Evolutionary conservation across 2,888 invertebrate genomes (phyloP), one percentile per base, ranked within the genome.

Genomic region (Clepsis dumicolana): DNA sequence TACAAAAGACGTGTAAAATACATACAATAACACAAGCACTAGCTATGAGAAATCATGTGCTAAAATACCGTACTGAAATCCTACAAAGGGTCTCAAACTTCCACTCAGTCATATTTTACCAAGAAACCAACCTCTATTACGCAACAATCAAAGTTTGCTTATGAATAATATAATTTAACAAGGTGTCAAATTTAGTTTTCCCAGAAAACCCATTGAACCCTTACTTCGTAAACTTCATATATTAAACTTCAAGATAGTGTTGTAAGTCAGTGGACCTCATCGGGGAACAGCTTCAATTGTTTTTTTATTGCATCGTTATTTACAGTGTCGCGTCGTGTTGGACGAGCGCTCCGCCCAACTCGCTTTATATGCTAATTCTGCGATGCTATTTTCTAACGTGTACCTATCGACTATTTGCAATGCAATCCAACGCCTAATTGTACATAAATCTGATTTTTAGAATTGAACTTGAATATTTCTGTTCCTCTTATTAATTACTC

Each of bases 311-410:
- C 18, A 1, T 10, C 14, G 18, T 56, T 32, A 56, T 56, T 14
- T 21, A 32, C 29, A 29, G 29, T 53, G n/a, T 53, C 8, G 12
- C 18, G 44, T 44, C 44, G 44, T 18, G 18, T 18, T 8, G 32
- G 12, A 32, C 44, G n/a, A 52, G 35, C n/a, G 53, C 53, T 38
- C 7, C 35, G 50, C 18, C 38, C 63, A 32, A 44, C 18, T 57
- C 63, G 53, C 63, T 63, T 53, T 53, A 63, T 41, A 63, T 63
- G 53, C 53, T 63, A 63, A 63, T 44, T 18, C 44, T 8, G 18
- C 2, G 44, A 16, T 63, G 38, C 32, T 38, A 63, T 63, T 63
- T 53, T 25, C 32, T 38, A 53, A 38, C 38, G 21, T 41, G 53
- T 63, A n/a, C n/a, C n/a, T n/a, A 16, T 63, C 24, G 25, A 38